phyloP scores from a whole-genome alignment of 2,113 vertebrate genomes.

The Eudyptes chrysolophus region DNA sequence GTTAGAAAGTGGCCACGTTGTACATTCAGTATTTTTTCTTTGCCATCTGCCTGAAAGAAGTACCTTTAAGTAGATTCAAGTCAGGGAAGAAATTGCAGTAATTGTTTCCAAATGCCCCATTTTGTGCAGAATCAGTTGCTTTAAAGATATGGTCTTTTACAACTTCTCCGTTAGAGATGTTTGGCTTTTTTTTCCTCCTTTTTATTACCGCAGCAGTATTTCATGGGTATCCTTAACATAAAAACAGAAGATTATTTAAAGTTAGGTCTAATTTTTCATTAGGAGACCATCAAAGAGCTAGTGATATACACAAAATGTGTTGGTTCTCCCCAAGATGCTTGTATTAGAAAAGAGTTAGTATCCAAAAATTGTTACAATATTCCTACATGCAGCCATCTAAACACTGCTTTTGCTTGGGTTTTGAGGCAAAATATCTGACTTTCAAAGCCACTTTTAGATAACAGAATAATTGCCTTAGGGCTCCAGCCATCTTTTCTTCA shows the following conservation, averaged over 20 bases:
- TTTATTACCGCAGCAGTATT: not conserved
- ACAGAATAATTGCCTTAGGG: slow-evolving; percentile 3
- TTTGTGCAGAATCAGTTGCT: not conserved
- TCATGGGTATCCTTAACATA: not conserved
- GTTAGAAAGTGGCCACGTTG: not conserved
- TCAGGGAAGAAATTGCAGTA: not conserved
- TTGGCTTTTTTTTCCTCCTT: not conserved
- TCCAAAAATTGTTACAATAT: not conserved
- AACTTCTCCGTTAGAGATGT: not conserved
- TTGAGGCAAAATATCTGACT: not conserved
- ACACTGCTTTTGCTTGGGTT: not conserved
- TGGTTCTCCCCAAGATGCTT: not conserved
- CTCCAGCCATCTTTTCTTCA: not conserved
- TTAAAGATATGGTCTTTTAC: not conserved
- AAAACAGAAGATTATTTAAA: not conserved
- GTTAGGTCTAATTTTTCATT: not conserved
- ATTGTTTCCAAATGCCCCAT: not conserved
- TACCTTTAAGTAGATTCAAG: not conserved
- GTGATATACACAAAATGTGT: not conserved
- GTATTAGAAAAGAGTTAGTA: not conserved
- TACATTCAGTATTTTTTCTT: not conserved
- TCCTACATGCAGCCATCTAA: not conserved
- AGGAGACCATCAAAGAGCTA: not conserved
- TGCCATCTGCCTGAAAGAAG: not conserved
- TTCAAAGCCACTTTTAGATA: not conserved